A percentile compares a stretch with the other conserved stretches of the same genome.
These are phyloP conservation scores for Troides aeacus DNA, from an alignment of 2,888 invertebrate species.

Conservation along the genomic window DNA sequence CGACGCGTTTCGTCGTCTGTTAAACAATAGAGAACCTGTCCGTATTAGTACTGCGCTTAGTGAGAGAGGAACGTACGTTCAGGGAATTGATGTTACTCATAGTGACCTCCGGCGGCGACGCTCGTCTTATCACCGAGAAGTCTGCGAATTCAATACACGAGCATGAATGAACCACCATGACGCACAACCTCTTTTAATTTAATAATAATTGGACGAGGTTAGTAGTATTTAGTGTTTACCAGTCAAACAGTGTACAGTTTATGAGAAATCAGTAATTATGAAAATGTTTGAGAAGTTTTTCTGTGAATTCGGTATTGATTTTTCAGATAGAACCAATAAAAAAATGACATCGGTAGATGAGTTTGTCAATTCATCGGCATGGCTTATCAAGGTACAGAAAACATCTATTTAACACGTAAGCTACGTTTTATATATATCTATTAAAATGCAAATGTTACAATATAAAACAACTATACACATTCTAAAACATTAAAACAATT, in stretches of 20 bases:
- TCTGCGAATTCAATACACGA: not conserved
- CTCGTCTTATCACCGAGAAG: not conserved
- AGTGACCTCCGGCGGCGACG: not conserved
- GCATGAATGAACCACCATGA: conserved; percentile 47
- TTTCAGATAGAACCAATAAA: conserved; percentile 51
- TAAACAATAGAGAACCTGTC: conserved; percentile 45
- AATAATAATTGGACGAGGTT: conserved; percentile 51
- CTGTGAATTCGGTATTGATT: conserved; percentile 33
- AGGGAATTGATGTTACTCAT: conserved; percentile 7
- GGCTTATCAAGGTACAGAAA: conserved; percentile 70
- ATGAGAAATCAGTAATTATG: not conserved
- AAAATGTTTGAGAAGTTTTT: conserved; percentile 13
- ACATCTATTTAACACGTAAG: conserved; percentile 15
- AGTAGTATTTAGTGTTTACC: conserved; percentile 42
- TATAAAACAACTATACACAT: too few species aligned
- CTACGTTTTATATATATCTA: not conserved
- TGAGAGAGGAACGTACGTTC: conserved; percentile 4
- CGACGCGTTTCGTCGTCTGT: conserved; percentile 52
- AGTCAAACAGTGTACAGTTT: conserved; percentile 13
- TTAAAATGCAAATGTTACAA: not conserved
- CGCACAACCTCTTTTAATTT: conserved; percentile 40
- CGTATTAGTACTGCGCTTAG: conserved; percentile 17
- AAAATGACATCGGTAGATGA: conserved; percentile 72
- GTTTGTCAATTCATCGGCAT: conserved; percentile 72
- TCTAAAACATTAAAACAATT: too few species aligned